phyloP scores from a whole-genome alignment of 2,113 vertebrate genomes.

The Fulica atra region DNA sequence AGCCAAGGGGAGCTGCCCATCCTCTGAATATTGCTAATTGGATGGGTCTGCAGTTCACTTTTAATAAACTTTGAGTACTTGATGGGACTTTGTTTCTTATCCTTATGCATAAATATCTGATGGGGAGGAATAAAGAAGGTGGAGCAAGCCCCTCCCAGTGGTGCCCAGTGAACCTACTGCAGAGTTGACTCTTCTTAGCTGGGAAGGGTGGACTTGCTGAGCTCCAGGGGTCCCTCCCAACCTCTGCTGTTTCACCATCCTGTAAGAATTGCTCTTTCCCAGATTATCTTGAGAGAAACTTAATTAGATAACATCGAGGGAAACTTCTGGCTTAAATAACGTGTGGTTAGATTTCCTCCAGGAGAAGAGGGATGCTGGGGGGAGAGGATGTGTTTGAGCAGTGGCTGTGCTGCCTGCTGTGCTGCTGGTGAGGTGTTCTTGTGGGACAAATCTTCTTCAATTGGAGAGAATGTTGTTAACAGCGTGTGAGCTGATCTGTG shows the following conservation, averaged over 20 bases:
- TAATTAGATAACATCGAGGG: background rate
- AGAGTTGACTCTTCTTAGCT: background rate
- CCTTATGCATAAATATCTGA: background rate
- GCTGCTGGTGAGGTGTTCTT: background rate
- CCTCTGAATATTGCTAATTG: background rate
- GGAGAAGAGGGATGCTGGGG: background rate
- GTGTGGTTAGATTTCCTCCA: background rate
- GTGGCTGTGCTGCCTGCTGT: background rate
- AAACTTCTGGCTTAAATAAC: background rate
- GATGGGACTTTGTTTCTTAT: background rate
- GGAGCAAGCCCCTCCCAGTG: background rate
- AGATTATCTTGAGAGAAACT: background rate
- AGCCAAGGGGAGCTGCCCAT: background rate
- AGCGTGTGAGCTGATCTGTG: background rate
- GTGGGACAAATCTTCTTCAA: background rate
- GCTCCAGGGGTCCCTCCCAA: background rate
- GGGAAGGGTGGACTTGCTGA: background rate
- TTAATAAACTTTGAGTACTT: slow-evolving; percentile 26
- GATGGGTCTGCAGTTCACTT: background rate
- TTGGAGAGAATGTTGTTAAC: background rate
- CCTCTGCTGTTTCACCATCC: background rate
- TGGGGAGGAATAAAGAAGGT: background rate
- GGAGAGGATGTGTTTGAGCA: background rate
- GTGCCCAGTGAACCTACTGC: background rate
- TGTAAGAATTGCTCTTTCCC: background rate